Evolutionary conservation across 2,113 vertebrate genomes (phyloP).

Genomic region (Rynchops niger): DNA sequence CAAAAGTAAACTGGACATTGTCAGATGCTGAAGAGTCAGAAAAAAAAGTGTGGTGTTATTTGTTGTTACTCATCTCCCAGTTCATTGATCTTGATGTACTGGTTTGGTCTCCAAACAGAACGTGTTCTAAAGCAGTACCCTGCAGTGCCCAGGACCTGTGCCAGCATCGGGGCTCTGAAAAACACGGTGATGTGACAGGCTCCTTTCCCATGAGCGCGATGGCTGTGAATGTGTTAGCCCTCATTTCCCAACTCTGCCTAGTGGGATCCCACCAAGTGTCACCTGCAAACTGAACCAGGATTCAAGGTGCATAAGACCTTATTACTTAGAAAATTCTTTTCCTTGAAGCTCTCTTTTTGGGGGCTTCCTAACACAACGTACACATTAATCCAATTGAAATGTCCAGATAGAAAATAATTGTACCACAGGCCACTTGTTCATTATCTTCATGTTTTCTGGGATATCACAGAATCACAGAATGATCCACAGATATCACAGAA

Average conservation of each 20-base stretch:
- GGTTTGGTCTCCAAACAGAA: not conserved
- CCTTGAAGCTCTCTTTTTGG: not conserved
- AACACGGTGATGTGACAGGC: accelerated
- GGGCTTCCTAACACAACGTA: not conserved
- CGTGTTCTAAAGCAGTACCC: not conserved
- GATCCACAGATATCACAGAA: no score
- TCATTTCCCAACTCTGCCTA: not conserved
- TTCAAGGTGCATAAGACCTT: not conserved
- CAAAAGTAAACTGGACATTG: slow-evolving; percentile 50
- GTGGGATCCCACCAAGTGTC: not conserved
- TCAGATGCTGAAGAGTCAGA: slow-evolving; percentile 63
- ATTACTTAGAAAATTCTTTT: not conserved
- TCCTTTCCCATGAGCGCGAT: not conserved
- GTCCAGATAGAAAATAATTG: not conserved
- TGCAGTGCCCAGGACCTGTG: not conserved
- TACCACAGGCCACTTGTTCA: not conserved
- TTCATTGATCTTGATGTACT: not conserved
- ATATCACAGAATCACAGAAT: no score
- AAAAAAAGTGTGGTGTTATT: not conserved
- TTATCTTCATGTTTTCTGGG: not conserved
- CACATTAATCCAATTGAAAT: not conserved
- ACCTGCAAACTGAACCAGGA: not conserved
- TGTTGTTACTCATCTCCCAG: not conserved
- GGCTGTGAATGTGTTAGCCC: not conserved
- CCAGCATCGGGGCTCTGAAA: not conserved